Percentiles rank a stretch among this genome's conserved stretches.
These are phyloP conservation scores for Nothocercus nigrocapillus DNA, from an alignment of 2,113 vertebrate genomes.

Conservation along the genomic window DNA sequence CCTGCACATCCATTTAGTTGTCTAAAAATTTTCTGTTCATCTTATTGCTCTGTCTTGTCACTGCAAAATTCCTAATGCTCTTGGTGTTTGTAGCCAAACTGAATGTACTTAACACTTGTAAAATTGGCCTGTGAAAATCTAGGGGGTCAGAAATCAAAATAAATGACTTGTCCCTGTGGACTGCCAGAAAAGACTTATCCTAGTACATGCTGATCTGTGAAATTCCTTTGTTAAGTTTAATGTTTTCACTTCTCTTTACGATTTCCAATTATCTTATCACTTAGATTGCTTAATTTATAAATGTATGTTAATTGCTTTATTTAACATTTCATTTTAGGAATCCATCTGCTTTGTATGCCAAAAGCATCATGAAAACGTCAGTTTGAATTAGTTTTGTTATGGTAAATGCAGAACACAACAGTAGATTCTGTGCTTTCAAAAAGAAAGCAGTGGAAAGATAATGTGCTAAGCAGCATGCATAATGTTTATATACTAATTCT, in stretches of 20 bases:
- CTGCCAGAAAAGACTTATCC: neutral
- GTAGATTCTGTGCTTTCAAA: neutral
- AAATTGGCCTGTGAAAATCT: neutral
- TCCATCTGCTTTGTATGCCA: neutral
- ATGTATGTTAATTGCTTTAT: neutral
- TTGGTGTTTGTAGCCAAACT: neutral
- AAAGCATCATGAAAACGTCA: neutral
- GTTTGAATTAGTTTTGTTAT: neutral
- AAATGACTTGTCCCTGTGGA: neutral
- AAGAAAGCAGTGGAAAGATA: neutral
- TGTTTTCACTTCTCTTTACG: neutral
- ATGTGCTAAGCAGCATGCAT: neutral
- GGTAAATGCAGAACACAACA: neutral
- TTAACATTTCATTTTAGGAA: constrained; percentile 14
- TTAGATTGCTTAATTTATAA: neutral
- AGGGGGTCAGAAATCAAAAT: neutral
- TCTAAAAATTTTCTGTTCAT: neutral
- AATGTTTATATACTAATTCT: neutral
- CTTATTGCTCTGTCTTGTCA: neutral
- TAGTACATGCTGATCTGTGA: neutral
- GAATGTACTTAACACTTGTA: neutral
- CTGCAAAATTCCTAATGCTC: neutral
- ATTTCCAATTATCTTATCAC: neutral
- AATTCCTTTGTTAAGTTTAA: neutral
- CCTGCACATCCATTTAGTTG: neutral